phyloP scores from a whole-genome alignment of 1,140 invertebrate species.

The Brachionus manjavacas region DNA sequence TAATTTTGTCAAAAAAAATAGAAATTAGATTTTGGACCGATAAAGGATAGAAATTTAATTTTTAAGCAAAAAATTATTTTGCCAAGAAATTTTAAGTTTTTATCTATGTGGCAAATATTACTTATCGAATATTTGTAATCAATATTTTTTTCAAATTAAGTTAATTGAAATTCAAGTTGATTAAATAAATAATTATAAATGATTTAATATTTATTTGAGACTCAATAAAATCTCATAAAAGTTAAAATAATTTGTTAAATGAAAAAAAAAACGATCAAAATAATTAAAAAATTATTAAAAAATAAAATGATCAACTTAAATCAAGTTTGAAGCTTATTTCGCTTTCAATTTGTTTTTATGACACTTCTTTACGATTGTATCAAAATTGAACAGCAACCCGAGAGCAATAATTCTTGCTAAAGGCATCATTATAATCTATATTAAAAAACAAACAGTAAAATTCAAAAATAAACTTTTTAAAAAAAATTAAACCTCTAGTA shows the following conservation, averaged over 20 bases:
- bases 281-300: not conserved
- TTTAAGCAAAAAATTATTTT: no score
- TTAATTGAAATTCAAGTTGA: no score
- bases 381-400: slow-evolving; percentile 24
- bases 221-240: slow-evolving; percentile 6
- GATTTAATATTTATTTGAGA: not conserved
- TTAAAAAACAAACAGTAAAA: not conserved
- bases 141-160: not conserved
- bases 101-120: no score
- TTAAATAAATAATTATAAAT: no score
- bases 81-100: no score
- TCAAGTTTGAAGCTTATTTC: not conserved
- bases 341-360: not conserved
- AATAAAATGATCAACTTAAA: not conserved
- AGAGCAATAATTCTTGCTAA: not conserved
- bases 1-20: no score
- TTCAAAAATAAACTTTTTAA: not conserved
- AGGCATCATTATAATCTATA: slow-evolving; percentile 11
- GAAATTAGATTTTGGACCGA: no score
- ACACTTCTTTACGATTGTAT: not conserved
- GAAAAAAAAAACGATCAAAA: not conserved
- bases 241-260: not conserved
- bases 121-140: no score
- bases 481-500: not conserved
- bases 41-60: no score